Evolutionary conservation across 2,113 vertebrate species (phyloP).

Genomic region (Nycticorax nycticorax): DNA sequence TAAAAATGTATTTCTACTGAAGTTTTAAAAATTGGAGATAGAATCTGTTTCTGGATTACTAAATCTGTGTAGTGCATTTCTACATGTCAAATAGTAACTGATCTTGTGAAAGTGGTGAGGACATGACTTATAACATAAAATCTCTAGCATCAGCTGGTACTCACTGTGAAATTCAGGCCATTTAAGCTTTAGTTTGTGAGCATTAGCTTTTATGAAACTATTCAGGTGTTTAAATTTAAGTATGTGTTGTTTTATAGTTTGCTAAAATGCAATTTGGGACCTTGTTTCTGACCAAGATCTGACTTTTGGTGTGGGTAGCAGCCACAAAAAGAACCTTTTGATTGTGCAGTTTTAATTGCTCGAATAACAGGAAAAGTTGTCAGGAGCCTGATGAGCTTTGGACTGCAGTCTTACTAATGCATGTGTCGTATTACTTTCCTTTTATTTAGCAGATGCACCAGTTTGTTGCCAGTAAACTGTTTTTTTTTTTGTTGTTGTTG

Average conservation of each 20-base stretch:
- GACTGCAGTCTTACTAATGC: background rate
- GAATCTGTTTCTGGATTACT: background rate
- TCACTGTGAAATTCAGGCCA: background rate
- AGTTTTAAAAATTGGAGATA: background rate
- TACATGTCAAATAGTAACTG: background rate
- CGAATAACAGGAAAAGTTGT: background rate
- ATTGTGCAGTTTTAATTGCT: no score
- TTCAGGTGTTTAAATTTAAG: background rate
- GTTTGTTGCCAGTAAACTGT: background rate
- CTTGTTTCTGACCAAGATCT: background rate
- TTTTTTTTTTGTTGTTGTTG: rapidly evolving
- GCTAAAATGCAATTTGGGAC: background rate
- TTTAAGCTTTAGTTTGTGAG: background rate
- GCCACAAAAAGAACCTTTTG: no score
- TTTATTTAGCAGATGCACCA: background rate
- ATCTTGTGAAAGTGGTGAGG: background rate
- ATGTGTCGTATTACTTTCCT: background rate
- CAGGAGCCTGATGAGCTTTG: background rate
- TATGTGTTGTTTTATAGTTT: rapidly evolving
- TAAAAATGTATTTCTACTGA: background rate
- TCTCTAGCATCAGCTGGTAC: rapidly evolving
- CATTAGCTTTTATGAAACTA: no score
- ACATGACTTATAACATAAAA: rapidly evolving
- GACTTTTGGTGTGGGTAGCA: background rate
- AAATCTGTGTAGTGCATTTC: background rate